Conservation (phyloP, 2,113 vertebrate genomes). For the Pantherophis guttatus region DNA sequence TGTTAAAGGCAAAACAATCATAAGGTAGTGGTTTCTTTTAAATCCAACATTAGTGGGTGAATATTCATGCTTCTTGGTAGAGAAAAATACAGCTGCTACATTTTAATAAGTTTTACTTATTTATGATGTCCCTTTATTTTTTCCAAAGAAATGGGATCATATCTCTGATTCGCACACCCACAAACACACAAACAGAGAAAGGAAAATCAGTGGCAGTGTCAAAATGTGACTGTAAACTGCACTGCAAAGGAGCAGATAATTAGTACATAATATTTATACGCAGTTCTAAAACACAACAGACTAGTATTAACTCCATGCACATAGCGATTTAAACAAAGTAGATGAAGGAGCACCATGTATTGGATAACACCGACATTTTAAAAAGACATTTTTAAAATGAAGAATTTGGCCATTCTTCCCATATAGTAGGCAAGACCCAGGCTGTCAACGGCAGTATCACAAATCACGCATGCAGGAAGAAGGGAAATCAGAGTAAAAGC, state of each 20-base stretch:
- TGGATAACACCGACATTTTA: neutral
- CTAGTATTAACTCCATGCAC: neutral
- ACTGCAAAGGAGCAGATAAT: neutral
- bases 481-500: neutral
- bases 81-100: neutral
- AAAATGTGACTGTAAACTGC: neutral
- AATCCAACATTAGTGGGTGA: neutral
- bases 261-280: neutral
- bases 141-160: slow-evolving; percentile 3
- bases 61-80: neutral
- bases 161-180: neutral
- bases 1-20: neutral
- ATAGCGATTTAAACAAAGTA: neutral
- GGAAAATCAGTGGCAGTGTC: neutral
- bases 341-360: neutral
- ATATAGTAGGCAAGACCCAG: neutral
- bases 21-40: neutral
- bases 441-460: neutral
- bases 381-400: neutral
- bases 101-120: neutral
- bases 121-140: neutral
- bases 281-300: neutral
- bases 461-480: neutral
- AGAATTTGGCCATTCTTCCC: neutral
- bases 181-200: neutral